Evolutionary conservation across 1,140 invertebrate genomes (phyloP).

Genomic region (Neodiprion virginianus): DNA sequence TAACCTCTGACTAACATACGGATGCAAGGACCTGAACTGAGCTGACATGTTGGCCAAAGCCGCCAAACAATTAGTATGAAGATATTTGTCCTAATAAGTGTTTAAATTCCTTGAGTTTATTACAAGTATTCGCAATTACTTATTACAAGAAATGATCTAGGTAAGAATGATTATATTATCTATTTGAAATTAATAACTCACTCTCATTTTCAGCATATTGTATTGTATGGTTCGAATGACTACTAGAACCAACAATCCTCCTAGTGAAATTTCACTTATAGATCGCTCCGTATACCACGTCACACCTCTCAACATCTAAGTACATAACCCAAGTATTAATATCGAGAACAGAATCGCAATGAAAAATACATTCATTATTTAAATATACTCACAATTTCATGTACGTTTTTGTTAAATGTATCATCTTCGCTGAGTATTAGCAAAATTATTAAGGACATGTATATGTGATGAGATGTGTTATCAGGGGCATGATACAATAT

Average conservation of each 20-base stretch:
- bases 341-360: background rate
- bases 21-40: slow-evolving; percentile 92
- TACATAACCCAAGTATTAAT: slow-evolving; percentile 31
- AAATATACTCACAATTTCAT: slow-evolving; percentile 84
- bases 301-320: slow-evolving; percentile 84
- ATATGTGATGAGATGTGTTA: slow-evolving; percentile 96
- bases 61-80: slow-evolving; percentile 96
- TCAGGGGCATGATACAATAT: slow-evolving; percentile 92
- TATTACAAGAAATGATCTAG: slow-evolving; percentile 8
- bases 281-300: slow-evolving; percentile 91
- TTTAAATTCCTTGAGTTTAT: slow-evolving; percentile 22
- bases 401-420: slow-evolving; percentile 91
- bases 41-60: slow-evolving; percentile 98
- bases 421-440: slow-evolving; percentile 98
- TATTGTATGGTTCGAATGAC: slow-evolving; percentile 96
- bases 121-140: slow-evolving; percentile 10
- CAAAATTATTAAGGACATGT: slow-evolving; percentile 98
- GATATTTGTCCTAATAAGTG: slow-evolving; percentile 82
- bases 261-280: slow-evolving; percentile 91
- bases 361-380: slow-evolving; percentile 15
- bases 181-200: slow-evolving; percentile 51
- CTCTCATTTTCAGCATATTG: slow-evolving; percentile 95
- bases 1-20: slow-evolving; percentile 94
- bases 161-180: background rate
- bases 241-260: slow-evolving; percentile 94